Evolutionary conservation across 2,113 vertebrate genomes (phyloP).

Genomic region (Lagopus leucura): DNA sequence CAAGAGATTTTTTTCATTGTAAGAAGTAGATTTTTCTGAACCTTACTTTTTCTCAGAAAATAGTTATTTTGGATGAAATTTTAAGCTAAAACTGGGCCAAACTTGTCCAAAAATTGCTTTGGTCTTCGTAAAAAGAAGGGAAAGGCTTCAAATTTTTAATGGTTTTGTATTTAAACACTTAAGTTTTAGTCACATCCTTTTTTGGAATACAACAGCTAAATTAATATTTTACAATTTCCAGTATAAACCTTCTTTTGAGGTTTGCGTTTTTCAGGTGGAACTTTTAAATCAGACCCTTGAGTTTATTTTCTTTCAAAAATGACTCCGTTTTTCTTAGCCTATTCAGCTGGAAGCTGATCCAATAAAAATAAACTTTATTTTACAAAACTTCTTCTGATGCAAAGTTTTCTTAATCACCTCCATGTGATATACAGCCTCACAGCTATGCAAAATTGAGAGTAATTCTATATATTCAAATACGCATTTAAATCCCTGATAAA

Average conservation of each 20-base stretch:
- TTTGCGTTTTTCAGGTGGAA: neutral
- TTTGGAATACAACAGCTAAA: slow-evolving; percentile 25
- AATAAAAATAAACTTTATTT: neutral
- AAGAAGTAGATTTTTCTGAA: neutral
- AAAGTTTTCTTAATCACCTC: neutral
- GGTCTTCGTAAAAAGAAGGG: neutral
- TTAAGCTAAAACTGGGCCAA: slow-evolving; percentile 12
- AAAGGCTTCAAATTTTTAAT: slow-evolving; percentile 21
- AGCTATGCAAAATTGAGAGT: neutral
- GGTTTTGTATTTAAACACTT: slow-evolving; percentile 46
- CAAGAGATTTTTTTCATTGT: neutral
- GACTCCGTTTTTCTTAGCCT: neutral
- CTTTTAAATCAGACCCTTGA: neutral
- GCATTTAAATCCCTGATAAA: neutral
- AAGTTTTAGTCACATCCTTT: neutral
- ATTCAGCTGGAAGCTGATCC: neutral
- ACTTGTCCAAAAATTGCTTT: slow-evolving; percentile 17
- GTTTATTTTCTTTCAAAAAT: neutral
- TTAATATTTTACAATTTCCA: slow-evolving; percentile 38
- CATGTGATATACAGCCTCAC: neutral
- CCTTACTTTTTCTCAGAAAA: neutral
- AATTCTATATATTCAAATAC: slow-evolving; percentile 18
- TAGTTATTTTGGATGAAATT: neutral
- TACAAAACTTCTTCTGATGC: neutral
- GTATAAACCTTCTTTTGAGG: neutral